These are phyloP conservation scores for Phymanthus crucifer DNA, from an alignment of 92 coral and sea anemone species.

Conservation along the genomic window DNA sequence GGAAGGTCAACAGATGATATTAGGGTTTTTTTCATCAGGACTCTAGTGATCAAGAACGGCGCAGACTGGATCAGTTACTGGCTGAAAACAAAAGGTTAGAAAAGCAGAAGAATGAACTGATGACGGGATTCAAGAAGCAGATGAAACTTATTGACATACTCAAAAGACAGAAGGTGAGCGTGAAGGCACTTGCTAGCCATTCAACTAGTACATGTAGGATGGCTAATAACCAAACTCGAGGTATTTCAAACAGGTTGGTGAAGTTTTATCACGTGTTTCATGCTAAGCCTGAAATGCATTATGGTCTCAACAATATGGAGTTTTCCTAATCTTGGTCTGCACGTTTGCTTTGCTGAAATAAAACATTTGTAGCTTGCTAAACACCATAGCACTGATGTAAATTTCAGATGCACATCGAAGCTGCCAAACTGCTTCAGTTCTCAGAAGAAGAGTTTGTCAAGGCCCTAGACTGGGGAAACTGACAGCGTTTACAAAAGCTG, in stretches of 20 bases:
- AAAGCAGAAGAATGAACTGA: conserved; percentile 93
- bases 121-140: conserved; percentile 98
- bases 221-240: too few species aligned
- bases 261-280: too few species aligned
- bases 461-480: conserved; percentile 97
- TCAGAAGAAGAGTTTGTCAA: conserved; percentile 98
- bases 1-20: not conserved
- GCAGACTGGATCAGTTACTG: conserved; percentile 82
- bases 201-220: too few species aligned
- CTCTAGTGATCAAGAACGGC: conserved; percentile 87
- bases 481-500: not conserved
- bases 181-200: too few species aligned
- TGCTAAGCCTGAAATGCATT: too few species aligned
- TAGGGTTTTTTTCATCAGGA: conserved; percentile 51
- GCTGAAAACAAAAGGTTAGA: conserved; percentile 94
- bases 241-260: too few species aligned
- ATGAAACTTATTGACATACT: conserved; percentile 97
- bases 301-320: too few species aligned
- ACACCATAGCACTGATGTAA: too few species aligned
- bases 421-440: conserved; percentile 89
- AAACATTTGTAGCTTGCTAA: too few species aligned
- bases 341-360: too few species aligned
- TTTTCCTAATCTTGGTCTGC: too few species aligned
- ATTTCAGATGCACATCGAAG: conserved; percentile 94
- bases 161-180: conserved; percentile 88